A percentile compares a stretch with the other conserved stretches of the same genome.
Evolutionary conservation across 2,888 invertebrate genomes (phyloP).

Genomic region (Cryptosula pallasiana): DNA sequence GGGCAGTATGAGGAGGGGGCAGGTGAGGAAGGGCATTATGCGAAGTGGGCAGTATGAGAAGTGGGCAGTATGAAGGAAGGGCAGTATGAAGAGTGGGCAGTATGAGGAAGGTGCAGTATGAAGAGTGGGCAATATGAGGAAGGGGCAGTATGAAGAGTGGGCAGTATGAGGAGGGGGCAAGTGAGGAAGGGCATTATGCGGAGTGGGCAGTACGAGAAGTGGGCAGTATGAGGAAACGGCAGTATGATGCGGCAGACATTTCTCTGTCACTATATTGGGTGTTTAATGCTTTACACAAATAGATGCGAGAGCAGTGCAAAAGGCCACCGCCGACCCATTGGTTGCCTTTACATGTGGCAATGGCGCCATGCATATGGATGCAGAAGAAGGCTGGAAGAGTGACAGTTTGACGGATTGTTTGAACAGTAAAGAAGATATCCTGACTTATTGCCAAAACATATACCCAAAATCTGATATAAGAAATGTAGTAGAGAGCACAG

Average conservation of each 20-base stretch:
- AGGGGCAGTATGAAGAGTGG: not conserved
- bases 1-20: too few relatives aligned
- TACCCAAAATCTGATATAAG: conserved; percentile 91
- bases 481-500: conserved; percentile 93
- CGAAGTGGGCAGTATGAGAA: too few relatives aligned
- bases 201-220: not conserved
- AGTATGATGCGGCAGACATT: too few relatives aligned
- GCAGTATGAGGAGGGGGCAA: not conserved
- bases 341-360: conserved; percentile 48
- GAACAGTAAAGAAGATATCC: conserved; percentile 88
- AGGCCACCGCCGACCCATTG: conserved; percentile 35
- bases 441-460: conserved; percentile 95
- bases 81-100: too few relatives aligned
- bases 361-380: conserved; percentile 43
- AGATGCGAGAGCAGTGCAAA: not conserved
- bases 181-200: not conserved
- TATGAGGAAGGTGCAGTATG: not conserved
- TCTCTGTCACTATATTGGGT: too few relatives aligned
- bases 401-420: conserved; percentile 75
- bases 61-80: too few relatives aligned
- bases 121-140: not conserved
- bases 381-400: conserved; percentile 64
- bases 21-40: too few relatives aligned
- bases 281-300: too few relatives aligned
- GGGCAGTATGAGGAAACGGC: not conserved